Conservation (phyloP, 2,888 invertebrate species). For the Acheta domesticus region DNA sequence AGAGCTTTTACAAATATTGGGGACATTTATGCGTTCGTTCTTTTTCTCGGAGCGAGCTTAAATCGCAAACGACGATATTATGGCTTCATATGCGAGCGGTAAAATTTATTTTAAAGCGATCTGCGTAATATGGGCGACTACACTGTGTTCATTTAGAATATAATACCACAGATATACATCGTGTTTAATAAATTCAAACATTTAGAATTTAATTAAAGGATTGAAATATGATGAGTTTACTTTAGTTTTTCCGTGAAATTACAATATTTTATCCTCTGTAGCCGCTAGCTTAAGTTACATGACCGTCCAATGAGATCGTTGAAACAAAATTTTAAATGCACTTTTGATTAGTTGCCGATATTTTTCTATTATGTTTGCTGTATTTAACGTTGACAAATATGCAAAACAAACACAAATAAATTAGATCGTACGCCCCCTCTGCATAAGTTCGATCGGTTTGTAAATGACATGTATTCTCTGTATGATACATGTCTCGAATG, state of each 20-base stretch:
- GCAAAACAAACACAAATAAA: background rate
- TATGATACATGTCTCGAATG: too few relatives aligned
- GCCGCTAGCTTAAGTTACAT: background rate
- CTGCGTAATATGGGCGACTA: background rate
- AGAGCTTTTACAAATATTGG: too few relatives aligned
- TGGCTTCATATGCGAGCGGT: background rate
- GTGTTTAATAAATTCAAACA: conserved; percentile 11
- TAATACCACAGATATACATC: conserved; percentile 1
- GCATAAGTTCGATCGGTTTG: too few relatives aligned
- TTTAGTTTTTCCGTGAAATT: background rate
- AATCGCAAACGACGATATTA: too few relatives aligned
- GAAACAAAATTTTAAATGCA: background rate
- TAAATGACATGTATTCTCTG: too few relatives aligned
- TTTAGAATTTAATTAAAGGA: conserved; percentile 18
- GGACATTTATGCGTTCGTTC: too few relatives aligned
- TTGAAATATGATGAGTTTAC: conserved; percentile 10
- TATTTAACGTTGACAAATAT: conserved; percentile 8
- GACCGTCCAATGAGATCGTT: background rate
- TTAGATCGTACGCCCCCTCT: background rate
- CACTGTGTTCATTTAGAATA: background rate
- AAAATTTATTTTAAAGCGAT: background rate
- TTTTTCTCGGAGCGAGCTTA: too few relatives aligned
- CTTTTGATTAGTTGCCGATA: background rate
- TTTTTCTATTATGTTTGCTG: conserved; percentile 1
- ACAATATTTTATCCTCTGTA: background rate